These are phyloP conservation scores for Volucella bombylans DNA, from an alignment of 2,888 invertebrate genomes.

Conservation along the genomic window DNA sequence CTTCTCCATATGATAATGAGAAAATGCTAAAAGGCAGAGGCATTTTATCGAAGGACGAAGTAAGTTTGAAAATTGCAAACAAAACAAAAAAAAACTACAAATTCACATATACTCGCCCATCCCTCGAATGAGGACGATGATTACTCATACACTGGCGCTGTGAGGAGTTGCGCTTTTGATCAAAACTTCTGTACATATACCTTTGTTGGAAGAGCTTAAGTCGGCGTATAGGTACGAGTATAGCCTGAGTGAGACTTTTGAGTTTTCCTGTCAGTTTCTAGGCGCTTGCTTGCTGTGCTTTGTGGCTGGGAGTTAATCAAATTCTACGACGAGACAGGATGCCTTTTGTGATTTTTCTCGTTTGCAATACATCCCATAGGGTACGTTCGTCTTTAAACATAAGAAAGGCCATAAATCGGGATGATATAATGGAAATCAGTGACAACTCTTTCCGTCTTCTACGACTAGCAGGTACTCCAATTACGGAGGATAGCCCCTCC, in stretches of 20 bases:
- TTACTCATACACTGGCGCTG: conserved; percentile 26
- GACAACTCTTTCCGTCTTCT: no score
- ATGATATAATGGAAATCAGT: no score
- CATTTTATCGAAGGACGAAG: conserved; percentile 52
- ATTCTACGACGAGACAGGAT: conserved; percentile 71
- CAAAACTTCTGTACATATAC: conserved; percentile 52
- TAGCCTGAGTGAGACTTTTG: conserved; percentile 22
- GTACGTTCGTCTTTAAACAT: neutral
- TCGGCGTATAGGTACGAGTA: conserved; percentile 40
- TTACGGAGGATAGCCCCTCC: no score
- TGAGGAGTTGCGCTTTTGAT: conserved; percentile 56
- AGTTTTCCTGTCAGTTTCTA: conserved; percentile 20
- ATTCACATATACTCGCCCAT: conserved; percentile 9
- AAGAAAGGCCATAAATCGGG: no score
- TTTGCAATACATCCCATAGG: conserved; percentile 1
- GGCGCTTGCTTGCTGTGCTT: conserved; percentile 48
- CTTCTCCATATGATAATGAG: conserved; percentile 34
- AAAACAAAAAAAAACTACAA: conserved; percentile 36
- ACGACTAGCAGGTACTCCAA: no score
- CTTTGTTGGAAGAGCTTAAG: conserved; percentile 26
- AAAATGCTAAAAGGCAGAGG: conserved; percentile 49
- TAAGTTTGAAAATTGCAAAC: conserved; percentile 15
- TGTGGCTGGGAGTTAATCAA: conserved; percentile 64
- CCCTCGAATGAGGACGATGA: conserved; percentile 25
- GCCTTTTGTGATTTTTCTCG: conserved; percentile 29